Conservation (phyloP, 2,797 vertebrate genomes). For the Taeniopygia guttata region DNA sequence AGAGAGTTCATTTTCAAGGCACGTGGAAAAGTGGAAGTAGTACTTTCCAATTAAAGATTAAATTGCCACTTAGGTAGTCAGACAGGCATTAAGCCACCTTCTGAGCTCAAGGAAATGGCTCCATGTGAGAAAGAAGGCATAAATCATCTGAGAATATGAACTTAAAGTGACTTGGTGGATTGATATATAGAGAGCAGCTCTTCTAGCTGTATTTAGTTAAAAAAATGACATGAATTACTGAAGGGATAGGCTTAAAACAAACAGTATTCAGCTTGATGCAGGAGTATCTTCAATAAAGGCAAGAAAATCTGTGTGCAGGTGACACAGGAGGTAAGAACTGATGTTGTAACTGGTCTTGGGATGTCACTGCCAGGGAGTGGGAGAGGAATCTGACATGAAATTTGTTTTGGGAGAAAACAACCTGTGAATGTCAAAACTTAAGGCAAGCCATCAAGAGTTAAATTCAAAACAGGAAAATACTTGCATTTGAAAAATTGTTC, state of each 20-base stretch:
- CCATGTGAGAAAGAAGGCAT: neutral
- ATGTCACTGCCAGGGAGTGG: neutral
- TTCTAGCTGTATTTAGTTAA: neutral
- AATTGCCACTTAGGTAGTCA: conserved; percentile 13
- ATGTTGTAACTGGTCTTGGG: neutral
- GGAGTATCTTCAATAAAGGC: neutral
- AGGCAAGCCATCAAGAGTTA: neutral
- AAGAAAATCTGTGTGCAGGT: neutral
- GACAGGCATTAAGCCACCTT: neutral
- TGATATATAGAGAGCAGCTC: neutral
- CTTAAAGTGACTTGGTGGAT: neutral
- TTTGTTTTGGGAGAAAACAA: neutral
- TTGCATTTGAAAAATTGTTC: neutral
- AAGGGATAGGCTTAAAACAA: neutral
- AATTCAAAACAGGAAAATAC: neutral
- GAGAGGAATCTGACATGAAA: neutral
- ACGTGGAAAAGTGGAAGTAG: neutral
- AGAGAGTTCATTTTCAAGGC: neutral
- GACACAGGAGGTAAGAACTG: neutral
- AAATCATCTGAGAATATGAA: neutral
- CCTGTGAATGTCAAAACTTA: neutral
- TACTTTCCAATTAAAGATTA: conserved; percentile 10
- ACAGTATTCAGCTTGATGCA: neutral
- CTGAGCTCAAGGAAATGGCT: neutral
- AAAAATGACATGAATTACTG: neutral